Evolutionary conservation across 2,888 invertebrate species (phyloP).

Genomic region (Metacarcinus magister): DNA sequence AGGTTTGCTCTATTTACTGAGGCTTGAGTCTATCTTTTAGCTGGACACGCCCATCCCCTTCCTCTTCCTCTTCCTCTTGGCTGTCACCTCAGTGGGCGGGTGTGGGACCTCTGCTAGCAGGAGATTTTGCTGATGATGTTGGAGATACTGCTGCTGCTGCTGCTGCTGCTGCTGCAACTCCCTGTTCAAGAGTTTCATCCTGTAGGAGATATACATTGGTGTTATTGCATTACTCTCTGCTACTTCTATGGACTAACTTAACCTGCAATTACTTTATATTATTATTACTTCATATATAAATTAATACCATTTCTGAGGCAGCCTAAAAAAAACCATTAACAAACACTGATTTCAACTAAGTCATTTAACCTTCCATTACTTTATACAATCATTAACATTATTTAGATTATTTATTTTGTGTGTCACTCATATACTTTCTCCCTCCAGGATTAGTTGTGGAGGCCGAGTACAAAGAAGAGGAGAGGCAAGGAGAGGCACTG

Average conservation of each 20-base stretch:
- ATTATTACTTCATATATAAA: too few relatives aligned
- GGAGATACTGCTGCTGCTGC: background rate
- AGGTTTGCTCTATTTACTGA: background rate
- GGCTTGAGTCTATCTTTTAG: background rate
- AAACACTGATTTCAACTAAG: too few relatives aligned
- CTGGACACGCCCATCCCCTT: background rate
- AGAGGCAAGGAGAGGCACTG: background rate
- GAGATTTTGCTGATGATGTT: too few relatives aligned
- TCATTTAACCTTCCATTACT: too few relatives aligned
- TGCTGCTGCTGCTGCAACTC: background rate
- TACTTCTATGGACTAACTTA: background rate
- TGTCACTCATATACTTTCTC: too few relatives aligned
- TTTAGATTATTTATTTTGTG: too few relatives aligned
- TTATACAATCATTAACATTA: too few relatives aligned
- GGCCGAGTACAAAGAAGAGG: background rate
- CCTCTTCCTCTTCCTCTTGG: background rate
- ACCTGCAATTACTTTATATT: too few relatives aligned
- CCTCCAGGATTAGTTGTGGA: too few relatives aligned
- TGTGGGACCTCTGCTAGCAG: background rate
- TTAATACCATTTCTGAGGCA: too few relatives aligned
- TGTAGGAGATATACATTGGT: background rate
- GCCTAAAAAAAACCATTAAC: too few relatives aligned
- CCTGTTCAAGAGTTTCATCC: background rate
- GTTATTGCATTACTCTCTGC: background rate
- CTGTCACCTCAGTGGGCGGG: background rate